phyloP scores from a whole-genome alignment of 2,888 invertebrate genomes.

The Chymomyza caudatula region DNA sequence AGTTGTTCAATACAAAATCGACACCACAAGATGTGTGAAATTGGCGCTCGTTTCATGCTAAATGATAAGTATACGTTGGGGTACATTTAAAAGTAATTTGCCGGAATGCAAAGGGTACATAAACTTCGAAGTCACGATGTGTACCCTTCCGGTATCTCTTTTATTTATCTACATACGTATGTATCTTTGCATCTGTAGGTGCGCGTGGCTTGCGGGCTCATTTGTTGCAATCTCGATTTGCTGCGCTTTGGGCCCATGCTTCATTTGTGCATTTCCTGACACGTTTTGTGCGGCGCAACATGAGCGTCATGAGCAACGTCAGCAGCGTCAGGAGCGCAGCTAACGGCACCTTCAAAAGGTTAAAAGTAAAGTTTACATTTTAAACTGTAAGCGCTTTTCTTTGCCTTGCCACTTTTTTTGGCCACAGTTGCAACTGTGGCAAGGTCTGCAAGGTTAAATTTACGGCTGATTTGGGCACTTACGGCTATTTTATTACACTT shows the following conservation, averaged over 20 bases:
- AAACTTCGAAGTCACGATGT: too few species aligned
- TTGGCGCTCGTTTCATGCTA: too few species aligned
- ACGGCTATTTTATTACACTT: constrained; percentile 39
- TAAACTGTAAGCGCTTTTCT: constrained; percentile 29
- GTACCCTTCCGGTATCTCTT: too few species aligned
- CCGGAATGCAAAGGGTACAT: too few species aligned
- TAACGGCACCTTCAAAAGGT: constrained; percentile 42
- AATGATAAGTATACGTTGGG: too few species aligned
- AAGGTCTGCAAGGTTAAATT: constrained; percentile 69
- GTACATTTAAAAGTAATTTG: too few species aligned
- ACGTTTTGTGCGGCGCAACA: constrained; percentile 41
- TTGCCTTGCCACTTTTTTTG: constrained; percentile 41
- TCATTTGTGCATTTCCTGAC: constrained; percentile 57
- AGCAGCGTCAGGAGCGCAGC: not conserved
- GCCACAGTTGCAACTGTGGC: constrained; percentile 62
- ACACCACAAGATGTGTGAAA: too few species aligned
- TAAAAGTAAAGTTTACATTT: constrained; percentile 38
- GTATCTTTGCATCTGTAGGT: not conserved
- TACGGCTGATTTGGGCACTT: constrained; percentile 29
- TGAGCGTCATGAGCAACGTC: too few species aligned
- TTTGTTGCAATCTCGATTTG: constrained; percentile 14
- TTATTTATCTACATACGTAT: not conserved
- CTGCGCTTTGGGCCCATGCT: constrained; percentile 31
- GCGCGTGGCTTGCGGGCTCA: constrained; percentile 8
- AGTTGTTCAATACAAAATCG: too few species aligned